phyloP scores from a whole-genome alignment of 2,113 vertebrate species.

The Scomber scombrus region DNA sequence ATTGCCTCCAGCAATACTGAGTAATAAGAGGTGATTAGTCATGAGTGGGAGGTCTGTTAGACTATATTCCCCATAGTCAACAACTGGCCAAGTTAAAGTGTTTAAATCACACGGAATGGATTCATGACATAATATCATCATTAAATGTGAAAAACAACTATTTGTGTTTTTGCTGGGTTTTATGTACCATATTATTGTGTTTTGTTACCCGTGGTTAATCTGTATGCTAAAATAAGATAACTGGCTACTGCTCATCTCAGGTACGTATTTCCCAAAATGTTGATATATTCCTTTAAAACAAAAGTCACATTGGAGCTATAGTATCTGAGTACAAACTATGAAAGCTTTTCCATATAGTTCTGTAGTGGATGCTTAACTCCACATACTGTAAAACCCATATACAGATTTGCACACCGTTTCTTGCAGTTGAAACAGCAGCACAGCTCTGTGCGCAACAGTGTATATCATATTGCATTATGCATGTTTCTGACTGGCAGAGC shows the following conservation, averaged over 20 bases:
- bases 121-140: not conserved
- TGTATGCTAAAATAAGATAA: no score
- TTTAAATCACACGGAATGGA: slow-evolving; percentile 11
- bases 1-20: slow-evolving; percentile 20
- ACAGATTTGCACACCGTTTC: not conserved
- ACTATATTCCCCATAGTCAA: not conserved
- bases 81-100: slow-evolving; percentile 20
- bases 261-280: no score
- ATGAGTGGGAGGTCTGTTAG: slow-evolving; percentile 23
- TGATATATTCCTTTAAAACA: no score
- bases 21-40: slow-evolving; percentile 32
- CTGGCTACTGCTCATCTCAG: no score
- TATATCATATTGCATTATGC: slow-evolving; percentile 36
- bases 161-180: no score
- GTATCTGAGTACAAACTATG: not conserved
- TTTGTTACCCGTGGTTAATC: no score
- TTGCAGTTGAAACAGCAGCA: not conserved
- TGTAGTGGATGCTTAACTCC: not conserved
- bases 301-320: not conserved
- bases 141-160: no score
- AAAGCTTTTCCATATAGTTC: not conserved
- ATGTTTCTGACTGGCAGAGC: slow-evolving; percentile 19
- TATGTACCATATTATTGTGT: no score
- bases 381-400: not conserved
- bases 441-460: not conserved